Percentiles rank a stretch among this genome's conserved stretches.
These are phyloP conservation scores for Falco biarmicus DNA, from an alignment of 2,797 vertebrate genomes.

Conservation along the genomic window DNA sequence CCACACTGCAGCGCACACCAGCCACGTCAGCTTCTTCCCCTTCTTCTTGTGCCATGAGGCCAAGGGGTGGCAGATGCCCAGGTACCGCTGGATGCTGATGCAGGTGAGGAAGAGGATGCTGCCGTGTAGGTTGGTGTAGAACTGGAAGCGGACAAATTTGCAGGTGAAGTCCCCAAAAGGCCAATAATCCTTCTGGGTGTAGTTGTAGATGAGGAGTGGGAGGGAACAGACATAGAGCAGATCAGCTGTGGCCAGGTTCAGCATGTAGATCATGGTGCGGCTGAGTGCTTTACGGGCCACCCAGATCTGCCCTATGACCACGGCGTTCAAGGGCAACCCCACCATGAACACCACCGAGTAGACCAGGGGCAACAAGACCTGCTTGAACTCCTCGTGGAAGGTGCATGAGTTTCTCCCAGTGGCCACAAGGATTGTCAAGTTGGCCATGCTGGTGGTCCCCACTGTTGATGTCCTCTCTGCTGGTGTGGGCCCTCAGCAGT, in stretches of 20 bases:
- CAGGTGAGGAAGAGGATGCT: constrained; percentile 98
- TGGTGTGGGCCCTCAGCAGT: neutral
- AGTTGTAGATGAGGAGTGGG: constrained; percentile 95
- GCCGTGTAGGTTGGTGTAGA: constrained; percentile 93
- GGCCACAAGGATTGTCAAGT: neutral
- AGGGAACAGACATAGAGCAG: constrained; percentile 93
- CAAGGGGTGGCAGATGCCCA: constrained; percentile 94
- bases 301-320: constrained; percentile 90
- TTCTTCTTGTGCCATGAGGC: constrained; percentile 87
- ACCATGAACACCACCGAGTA: constrained; percentile 87
- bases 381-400: constrained; percentile 93
- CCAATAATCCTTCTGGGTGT: constrained; percentile 92
- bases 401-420: constrained; percentile 79
- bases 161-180: constrained; percentile 93
- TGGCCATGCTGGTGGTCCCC: constrained; percentile 30
- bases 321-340: constrained; percentile 87
- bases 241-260: constrained; percentile 92
- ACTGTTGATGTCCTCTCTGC: accelerated
- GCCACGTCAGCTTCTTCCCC: constrained; percentile 86
- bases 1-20: constrained; percentile 86
- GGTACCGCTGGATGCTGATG: constrained; percentile 94
- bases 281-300: constrained; percentile 80
- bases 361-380: constrained; percentile 87
- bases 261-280: constrained; percentile 89
- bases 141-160: constrained; percentile 92